phyloP scores from a whole-genome alignment of 2,113 vertebrate genomes.

The rat (Rattus norvegicus) region DNA sequence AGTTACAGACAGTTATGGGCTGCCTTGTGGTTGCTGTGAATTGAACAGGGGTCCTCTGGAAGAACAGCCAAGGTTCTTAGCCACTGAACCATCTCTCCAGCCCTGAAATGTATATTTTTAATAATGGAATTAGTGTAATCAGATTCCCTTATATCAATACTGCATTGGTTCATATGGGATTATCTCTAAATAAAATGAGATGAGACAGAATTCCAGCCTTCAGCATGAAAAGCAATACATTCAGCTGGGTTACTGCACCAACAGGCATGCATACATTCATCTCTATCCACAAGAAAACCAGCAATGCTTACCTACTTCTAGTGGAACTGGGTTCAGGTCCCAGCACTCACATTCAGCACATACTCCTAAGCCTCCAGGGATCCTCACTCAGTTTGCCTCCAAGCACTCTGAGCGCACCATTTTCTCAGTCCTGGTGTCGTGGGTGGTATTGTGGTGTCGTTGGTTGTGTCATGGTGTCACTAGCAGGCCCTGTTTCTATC shows the following conservation, averaged over 20 bases:
- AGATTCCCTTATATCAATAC: background rate
- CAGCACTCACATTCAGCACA: background rate
- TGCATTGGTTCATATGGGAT: background rate
- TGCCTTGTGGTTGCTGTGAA: background rate
- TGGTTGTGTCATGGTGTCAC: no score
- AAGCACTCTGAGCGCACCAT: background rate
- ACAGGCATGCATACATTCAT: no score
- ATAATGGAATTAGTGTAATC: background rate
- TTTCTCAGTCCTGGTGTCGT: background rate
- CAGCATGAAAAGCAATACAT: background rate
- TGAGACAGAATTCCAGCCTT: background rate
- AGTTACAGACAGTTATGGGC: background rate
- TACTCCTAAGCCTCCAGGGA: background rate
- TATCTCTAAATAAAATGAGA: background rate
- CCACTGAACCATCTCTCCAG: background rate
- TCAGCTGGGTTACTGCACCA: no score
- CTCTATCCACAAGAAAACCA: no score
- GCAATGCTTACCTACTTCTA: background rate
- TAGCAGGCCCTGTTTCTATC: background rate
- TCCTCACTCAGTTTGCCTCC: background rate
- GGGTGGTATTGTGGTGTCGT: no score
- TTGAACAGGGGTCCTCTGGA: background rate
- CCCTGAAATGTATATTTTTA: background rate
- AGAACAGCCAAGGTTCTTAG: background rate
- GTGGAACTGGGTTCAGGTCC: no score